Evolutionary conservation across 2,113 vertebrate species (phyloP).

Genomic region (Furnarius figulus): DNA sequence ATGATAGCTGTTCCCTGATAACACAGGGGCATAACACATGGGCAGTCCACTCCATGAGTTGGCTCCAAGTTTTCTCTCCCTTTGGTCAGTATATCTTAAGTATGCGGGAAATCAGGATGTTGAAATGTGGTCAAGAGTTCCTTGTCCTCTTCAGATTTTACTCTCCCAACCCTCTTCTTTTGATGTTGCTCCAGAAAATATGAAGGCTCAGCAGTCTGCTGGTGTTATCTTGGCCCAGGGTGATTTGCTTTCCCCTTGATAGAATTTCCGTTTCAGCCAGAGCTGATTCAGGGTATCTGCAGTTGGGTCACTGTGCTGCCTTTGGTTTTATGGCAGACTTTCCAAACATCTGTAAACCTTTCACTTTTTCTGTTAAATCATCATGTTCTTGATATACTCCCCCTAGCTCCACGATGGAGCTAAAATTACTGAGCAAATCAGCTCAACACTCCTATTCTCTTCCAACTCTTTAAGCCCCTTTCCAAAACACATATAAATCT

Average conservation of each 20-base stretch:
- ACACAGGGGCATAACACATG: accelerated
- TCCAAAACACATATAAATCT: background rate
- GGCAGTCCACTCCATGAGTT: background rate
- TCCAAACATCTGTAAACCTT: background rate
- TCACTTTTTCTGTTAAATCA: background rate
- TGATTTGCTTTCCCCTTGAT: background rate
- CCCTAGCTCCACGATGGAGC: background rate
- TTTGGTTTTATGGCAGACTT: background rate
- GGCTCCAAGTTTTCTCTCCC: background rate
- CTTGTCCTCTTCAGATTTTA: background rate
- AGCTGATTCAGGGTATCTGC: background rate
- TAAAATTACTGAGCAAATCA: conserved; percentile 13
- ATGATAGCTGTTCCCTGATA: background rate
- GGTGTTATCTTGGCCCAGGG: background rate
- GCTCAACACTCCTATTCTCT: background rate
- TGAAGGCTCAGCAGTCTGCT: background rate
- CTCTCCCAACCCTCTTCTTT: background rate
- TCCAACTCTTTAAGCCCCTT: background rate
- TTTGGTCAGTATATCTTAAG: background rate
- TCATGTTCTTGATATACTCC: background rate
- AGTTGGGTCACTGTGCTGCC: background rate
- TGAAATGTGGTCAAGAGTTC: background rate
- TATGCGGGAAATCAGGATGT: background rate
- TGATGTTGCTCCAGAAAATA: background rate
- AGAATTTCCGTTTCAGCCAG: background rate